Evolutionary conservation across 2,113 vertebrate species (phyloP).

Genomic region (Panthera uncia): DNA sequence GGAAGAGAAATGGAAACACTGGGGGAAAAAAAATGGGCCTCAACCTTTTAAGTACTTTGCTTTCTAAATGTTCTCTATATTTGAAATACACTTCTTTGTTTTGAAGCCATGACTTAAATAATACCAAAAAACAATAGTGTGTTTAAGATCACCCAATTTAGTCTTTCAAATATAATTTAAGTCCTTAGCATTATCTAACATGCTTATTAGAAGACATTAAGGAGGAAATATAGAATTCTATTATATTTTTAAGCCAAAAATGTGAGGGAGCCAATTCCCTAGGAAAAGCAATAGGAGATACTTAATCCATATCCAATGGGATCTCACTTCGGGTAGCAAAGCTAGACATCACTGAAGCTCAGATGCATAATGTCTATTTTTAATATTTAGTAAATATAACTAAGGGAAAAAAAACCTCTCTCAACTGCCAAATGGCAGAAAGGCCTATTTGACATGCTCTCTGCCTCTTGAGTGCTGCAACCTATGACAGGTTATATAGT

Average conservation of each 20-base stretch:
- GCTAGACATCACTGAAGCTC: background rate
- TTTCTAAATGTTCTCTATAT: background rate
- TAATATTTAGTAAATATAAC: conserved; percentile 72
- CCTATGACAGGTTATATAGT: conserved; percentile 9
- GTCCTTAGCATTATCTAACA: background rate
- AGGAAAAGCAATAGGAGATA: conserved; percentile 1
- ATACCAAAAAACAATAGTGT: background rate
- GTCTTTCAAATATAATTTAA: background rate
- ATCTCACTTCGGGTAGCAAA: conserved; percentile 30
- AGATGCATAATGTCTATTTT: background rate
- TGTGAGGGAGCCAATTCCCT: conserved; percentile 22
- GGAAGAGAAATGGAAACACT: background rate
- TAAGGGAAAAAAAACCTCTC: background rate
- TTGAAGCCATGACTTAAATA: background rate
- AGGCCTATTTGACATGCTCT: conserved; percentile 69
- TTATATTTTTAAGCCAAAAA: conserved; percentile 36
- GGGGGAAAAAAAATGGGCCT: background rate
- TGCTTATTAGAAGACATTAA: background rate
- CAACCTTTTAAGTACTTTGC: background rate
- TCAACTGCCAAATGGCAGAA: conserved; percentile 10
- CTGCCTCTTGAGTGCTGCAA: conserved; percentile 65
- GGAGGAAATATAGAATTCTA: background rate
- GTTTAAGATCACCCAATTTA: background rate
- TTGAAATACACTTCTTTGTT: background rate
- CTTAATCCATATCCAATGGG: background rate